A percentile compares a stretch with the other conserved stretches of the same genome.
These are phyloP conservation scores for Abramis brama DNA, from an alignment of 2,113 vertebrate genomes.

Conservation along the genomic window DNA sequence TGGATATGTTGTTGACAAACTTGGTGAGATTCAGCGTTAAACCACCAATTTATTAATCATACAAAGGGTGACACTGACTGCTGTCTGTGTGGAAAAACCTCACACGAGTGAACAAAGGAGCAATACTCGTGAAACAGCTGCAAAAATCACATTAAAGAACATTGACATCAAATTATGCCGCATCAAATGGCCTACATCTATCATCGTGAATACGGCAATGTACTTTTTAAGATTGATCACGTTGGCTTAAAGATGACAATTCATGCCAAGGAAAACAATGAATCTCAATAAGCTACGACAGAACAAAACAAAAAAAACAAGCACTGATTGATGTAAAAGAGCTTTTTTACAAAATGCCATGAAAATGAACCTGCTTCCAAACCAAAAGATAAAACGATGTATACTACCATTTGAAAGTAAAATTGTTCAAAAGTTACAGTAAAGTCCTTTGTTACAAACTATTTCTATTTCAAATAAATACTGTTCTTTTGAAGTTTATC, in stretches of 20 bases:
- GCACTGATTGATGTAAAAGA: neutral
- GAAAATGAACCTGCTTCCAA: neutral
- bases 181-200: slow-evolving; percentile 27
- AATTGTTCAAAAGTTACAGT: neutral
- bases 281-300: neutral
- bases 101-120: slow-evolving; percentile 13
- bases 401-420: neutral
- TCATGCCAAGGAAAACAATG: slow-evolving; percentile 6
- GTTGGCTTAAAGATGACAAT: slow-evolving; percentile 23
- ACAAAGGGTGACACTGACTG: neutral
- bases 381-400: neutral
- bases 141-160: slow-evolving; percentile 15
- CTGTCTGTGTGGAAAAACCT: neutral
- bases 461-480: too few species aligned
- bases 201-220: neutral
- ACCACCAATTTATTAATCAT: neutral
- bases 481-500: too few species aligned
- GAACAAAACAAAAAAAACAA: neutral
- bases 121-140: neutral
- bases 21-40: neutral
- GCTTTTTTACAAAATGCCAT: neutral
- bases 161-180: slow-evolving; percentile 12
- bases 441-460: neutral
- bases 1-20: neutral
- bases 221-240: slow-evolving; percentile 22